These are phyloP conservation scores for Drosophila quasianomalipes DNA, from an alignment of 2,888 invertebrate species.

Conservation along the genomic window DNA sequence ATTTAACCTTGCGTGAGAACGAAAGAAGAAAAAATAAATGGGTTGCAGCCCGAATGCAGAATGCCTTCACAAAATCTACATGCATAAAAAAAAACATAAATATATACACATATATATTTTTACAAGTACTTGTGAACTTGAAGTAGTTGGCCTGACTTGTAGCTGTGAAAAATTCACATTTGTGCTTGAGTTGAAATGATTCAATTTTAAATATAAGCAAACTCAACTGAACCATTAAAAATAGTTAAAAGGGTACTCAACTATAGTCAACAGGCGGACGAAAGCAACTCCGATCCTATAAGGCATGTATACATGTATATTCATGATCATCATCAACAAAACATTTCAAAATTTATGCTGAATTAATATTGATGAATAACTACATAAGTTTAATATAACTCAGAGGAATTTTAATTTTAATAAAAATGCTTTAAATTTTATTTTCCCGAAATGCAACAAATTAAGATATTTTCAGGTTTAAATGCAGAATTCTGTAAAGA, in stretches of 20 bases:
- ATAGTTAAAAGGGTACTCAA: background rate
- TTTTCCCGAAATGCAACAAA: background rate
- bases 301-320: no score
- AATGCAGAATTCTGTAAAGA: background rate
- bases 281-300: background rate
- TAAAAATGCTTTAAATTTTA: no score
- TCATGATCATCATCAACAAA: no score
- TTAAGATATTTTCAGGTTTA: background rate
- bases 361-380: background rate
- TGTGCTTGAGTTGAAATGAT: background rate
- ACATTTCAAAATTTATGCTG: background rate
- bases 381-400: background rate
- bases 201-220: background rate
- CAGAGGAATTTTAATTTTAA: no score
- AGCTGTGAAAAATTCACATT: constrained; percentile 1
- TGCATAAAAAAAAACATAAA: background rate
- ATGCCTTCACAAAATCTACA: background rate
- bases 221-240: background rate
- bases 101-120: background rate
- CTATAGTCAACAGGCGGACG: background rate
- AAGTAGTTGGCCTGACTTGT: background rate
- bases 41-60: constrained; percentile 28
- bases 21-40: constrained; percentile 32
- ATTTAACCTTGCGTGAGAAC: constrained; percentile 47
- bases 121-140: constrained; percentile 9